A percentile compares a stretch with the other conserved stretches of the same genome.
These are phyloP conservation scores for Drosophila pruinosa DNA, from an alignment of 1,140 invertebrate genomes.

Conservation along the genomic window DNA sequence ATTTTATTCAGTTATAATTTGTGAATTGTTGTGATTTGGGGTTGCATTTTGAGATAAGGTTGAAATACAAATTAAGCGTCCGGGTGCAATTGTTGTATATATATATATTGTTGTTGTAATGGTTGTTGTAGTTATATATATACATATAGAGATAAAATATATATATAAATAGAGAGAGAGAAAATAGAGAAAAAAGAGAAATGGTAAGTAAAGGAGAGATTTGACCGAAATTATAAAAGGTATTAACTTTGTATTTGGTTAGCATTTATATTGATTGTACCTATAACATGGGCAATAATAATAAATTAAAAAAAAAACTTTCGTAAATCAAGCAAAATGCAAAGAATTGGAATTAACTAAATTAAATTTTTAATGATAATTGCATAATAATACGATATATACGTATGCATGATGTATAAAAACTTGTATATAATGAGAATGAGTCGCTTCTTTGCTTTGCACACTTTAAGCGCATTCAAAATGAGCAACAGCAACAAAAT, in stretches of 20 bases:
- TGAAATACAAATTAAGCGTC: constrained; percentile 42
- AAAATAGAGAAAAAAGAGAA: constrained; percentile 43
- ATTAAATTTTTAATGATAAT: constrained; percentile 48
- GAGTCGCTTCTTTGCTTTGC: constrained; percentile 6
- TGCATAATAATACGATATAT: constrained; percentile 44
- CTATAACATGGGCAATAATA: constrained; percentile 33
- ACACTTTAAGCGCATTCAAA: constrained; percentile 27
- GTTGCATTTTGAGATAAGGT: constrained; percentile 4
- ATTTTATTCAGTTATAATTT: too few relatives aligned
- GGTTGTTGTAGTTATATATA: constrained; percentile 30
- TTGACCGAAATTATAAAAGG: constrained; percentile 58
- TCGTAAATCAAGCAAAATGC: constrained; percentile 71
- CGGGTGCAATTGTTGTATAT: constrained; percentile 46
- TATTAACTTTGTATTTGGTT: constrained; percentile 32
- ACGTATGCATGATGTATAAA: neutral
- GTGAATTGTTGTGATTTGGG: too few relatives aligned
- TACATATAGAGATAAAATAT: constrained; percentile 12
- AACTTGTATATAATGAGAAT: neutral
- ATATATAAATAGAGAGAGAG: constrained; percentile 18
- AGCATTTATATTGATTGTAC: constrained; percentile 41
- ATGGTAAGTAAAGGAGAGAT: constrained; percentile 51
- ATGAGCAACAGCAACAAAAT: constrained; percentile 27
- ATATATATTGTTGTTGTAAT: constrained; percentile 14
- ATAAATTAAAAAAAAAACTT: constrained; percentile 10
- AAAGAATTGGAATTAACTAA: constrained; percentile 55